Percentiles rank a stretch among this genome's conserved stretches.
Conservation (phyloP, 2,888 invertebrate species). For the Matsumyia berberina region DNA sequence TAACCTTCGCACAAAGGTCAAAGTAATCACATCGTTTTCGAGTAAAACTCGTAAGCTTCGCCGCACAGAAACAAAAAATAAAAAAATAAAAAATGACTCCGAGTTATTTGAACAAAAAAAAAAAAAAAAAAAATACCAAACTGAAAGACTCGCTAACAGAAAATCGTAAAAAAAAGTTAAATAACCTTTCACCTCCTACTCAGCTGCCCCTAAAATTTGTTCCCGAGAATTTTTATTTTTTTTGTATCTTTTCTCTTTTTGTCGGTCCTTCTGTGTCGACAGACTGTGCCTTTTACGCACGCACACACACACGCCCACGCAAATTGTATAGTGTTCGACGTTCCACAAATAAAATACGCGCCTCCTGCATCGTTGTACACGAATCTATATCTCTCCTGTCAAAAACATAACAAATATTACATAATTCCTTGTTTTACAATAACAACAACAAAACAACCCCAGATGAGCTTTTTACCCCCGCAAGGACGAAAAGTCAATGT, state of each 20-base stretch:
- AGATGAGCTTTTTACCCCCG: slow-evolving; percentile 64
- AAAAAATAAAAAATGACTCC: slow-evolving; percentile 15
- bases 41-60: slow-evolving; percentile 29
- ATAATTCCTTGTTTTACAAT: slow-evolving; percentile 43
- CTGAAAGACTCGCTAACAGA: slow-evolving; percentile 29
- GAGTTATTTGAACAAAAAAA: slow-evolving; percentile 18
- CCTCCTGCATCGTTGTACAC: slow-evolving; percentile 5
- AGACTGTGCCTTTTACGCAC: slow-evolving; percentile 24
- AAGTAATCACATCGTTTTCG: slow-evolving; percentile 63
- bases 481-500: slow-evolving; percentile 71
- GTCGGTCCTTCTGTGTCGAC: slow-evolving; percentile 31
- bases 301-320: slow-evolving; percentile 20
- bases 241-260: slow-evolving; percentile 16
- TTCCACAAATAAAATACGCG: slow-evolving; percentile 5
- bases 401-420: slow-evolving; percentile 63
- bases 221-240: slow-evolving; percentile 22
- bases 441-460: slow-evolving; percentile 33
- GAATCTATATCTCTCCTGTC: slow-evolving; percentile 38
- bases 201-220: slow-evolving; percentile 33
- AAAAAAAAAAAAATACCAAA: too few relatives aligned
- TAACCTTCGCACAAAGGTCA: slow-evolving; percentile 71
- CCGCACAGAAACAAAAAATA: background rate
- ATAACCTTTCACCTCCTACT: slow-evolving; percentile 50
- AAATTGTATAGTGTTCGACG: background rate
- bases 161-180: slow-evolving; percentile 66